Base-by-base conservation (phyloP, 2,888 invertebrate species). In the Apocheima hispidaria region DNA sequence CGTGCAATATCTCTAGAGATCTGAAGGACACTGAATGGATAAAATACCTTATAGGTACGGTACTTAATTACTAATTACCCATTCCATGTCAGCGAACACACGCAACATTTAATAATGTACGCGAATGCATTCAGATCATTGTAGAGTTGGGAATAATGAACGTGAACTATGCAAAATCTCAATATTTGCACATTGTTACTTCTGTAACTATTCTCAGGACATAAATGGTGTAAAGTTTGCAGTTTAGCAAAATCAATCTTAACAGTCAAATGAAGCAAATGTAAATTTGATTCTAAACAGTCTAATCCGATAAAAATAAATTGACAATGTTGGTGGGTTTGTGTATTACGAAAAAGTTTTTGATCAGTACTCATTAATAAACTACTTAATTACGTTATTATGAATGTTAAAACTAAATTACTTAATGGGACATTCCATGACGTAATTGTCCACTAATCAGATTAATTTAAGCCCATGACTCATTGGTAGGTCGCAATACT, bases 121-220 rank as follows among this genome's bases (percentile, higher is more conserved):
- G 67, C 28, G 5, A 78, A 75, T 73, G 72, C 74, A 78, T 77
- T 76, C 71, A 63, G 77, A 75, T 75, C 79, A 79, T 78, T 78
- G 74, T 82, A 77, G 61, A 51, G 33, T 52, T 35, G 41, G 62
- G 67, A 72, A 75, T 77, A 73, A 75, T 77, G 70, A 62, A 67
- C 66, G 53, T 41, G 61, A 48, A 43, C 41, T 53, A 23, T 18
- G 52, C 41, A 44, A 6, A 41, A 52, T 63, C 66, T 58, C 61
- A 5, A 10, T 2, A 6, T 9, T 36, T 21, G 6, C 58, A 33
- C 60, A 64, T 65, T 65, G 66, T 69, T 62, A 28, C 28, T 30
- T 1, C 36, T 54, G n/a, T 35, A 30, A 55, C 51, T 40, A 18
- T 56, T 50, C 50, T 9, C 55, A 41, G 20, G 36, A 20, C 23